Evolutionary conservation across 2,113 vertebrate genomes (phyloP).

Genomic region (Ranitomeya imitator): DNA sequence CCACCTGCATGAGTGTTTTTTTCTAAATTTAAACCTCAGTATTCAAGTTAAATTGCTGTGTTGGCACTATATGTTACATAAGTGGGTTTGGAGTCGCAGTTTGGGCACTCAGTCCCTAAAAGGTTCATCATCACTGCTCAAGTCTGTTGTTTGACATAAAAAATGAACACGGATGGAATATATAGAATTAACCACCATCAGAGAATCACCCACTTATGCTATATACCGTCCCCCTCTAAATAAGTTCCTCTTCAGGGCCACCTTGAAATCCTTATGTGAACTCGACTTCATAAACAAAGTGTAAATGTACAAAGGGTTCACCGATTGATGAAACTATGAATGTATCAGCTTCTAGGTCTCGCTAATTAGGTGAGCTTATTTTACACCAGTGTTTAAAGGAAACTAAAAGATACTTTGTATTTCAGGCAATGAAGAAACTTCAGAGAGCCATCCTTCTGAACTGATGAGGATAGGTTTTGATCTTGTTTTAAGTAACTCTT

Average conservation of each 20-base stretch:
- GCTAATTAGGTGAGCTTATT: slow-evolving; percentile 52
- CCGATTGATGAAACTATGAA: neutral
- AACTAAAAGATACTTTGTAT: slow-evolving; percentile 50
- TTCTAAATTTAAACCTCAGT: no score
- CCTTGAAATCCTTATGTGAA: neutral
- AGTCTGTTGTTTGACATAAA: neutral
- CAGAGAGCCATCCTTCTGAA: slow-evolving; percentile 46
- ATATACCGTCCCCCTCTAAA: neutral
- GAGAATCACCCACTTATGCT: neutral
- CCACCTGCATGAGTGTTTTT: no score
- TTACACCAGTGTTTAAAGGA: slow-evolving; percentile 32
- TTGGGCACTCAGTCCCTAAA: no score
- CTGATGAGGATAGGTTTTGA: slow-evolving; percentile 51
- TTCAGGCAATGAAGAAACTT: slow-evolving; percentile 47
- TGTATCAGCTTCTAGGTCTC: slow-evolving; percentile 36
- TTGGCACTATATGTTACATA: no score
- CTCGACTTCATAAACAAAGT: slow-evolving; percentile 46
- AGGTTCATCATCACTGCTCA: no score
- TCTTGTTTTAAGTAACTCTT: slow-evolving; percentile 56
- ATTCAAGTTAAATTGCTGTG: no score
- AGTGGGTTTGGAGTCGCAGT: no score
- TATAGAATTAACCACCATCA: neutral
- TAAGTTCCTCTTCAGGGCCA: neutral
- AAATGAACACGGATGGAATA: neutral
- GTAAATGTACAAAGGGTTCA: slow-evolving; percentile 7